Evolutionary conservation across 2,113 vertebrate species (phyloP).

Genomic region (Lagopus muta): DNA sequence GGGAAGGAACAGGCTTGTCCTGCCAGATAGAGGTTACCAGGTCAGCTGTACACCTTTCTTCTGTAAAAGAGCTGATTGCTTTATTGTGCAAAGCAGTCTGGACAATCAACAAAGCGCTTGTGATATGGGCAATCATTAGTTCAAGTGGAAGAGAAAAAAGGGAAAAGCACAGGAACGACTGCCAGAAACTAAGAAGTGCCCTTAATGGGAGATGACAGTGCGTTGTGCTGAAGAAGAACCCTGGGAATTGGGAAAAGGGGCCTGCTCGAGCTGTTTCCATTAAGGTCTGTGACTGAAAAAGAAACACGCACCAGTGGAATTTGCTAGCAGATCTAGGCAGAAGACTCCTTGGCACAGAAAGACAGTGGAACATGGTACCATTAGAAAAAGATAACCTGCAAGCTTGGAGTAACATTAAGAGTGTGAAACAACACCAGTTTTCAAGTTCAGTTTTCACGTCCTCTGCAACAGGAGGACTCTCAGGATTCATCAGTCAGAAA

Average conservation of each 20-base stretch:
- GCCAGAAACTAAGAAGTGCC: background rate
- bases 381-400: background rate
- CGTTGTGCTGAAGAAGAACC: background rate
- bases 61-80: background rate
- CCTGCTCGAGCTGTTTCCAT: background rate
- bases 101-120: background rate
- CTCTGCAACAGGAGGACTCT: background rate
- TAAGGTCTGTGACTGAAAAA: background rate
- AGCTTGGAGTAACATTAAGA: background rate
- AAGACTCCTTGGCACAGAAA: background rate
- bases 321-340: background rate
- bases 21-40: background rate
- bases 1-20: background rate
- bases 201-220: background rate
- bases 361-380: background rate
- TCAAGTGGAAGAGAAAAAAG: background rate
- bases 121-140: background rate
- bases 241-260: fast-evolving
- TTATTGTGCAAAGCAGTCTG: background rate
- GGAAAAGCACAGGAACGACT: background rate
- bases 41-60: background rate
- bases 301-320: background rate
- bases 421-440: background rate
- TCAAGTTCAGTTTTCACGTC: background rate
- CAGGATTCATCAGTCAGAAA: background rate